Percentiles rank a stretch among this genome's conserved stretches.
Conservation (phyloP, 30 jellyfish, hydroid and myxozoan genomes). For the Sanderia malayensis region DNA sequence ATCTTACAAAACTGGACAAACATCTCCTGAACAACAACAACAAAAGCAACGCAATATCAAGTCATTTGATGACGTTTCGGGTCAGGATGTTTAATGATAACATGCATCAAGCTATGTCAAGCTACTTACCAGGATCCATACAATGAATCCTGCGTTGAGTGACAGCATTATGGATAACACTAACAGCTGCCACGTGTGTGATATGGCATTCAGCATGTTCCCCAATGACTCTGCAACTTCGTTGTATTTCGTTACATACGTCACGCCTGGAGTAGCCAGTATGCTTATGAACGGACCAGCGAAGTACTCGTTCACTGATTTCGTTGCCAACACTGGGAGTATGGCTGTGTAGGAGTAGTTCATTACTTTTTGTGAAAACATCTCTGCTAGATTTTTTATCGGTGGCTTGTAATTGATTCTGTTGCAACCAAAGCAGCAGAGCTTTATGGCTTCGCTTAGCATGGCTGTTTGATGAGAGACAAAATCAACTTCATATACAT, state of each 20-base stretch:
- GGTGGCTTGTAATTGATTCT: slow-evolving; percentile 41
- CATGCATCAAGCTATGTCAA: background rate
- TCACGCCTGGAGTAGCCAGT: slow-evolving; percentile 63
- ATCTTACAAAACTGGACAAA: too few species aligned
- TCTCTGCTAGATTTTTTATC: slow-evolving; percentile 43
- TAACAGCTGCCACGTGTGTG: slow-evolving; percentile 59
- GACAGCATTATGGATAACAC: slow-evolving; percentile 50
- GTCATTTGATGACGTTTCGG: too few species aligned
- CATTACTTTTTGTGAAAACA: slow-evolving; percentile 20
- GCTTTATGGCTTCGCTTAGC: slow-evolving; percentile 43
- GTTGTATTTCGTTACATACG: slow-evolving; percentile 18
- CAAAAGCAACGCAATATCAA: too few species aligned
- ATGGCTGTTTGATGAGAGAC: slow-evolving; percentile 29
- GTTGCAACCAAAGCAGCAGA: slow-evolving; percentile 64
- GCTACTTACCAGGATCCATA: slow-evolving; percentile 52
- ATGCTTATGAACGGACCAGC: slow-evolving; percentile 61
- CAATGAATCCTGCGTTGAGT: slow-evolving; percentile 55
- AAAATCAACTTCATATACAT: background rate
- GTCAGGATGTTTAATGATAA: too few species aligned
- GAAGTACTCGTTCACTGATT: slow-evolving; percentile 26
- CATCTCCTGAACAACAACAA: too few species aligned
- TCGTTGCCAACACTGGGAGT: slow-evolving; percentile 53
- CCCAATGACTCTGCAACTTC: slow-evolving; percentile 39
- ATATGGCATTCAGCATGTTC: slow-evolving; percentile 36
- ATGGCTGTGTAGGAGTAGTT: slow-evolving; percentile 49